Evolutionary conservation across 2,888 invertebrate genomes (phyloP), one percentile per base, ranked within the genome.

Genomic region (Drosophila vallismaia): DNA sequence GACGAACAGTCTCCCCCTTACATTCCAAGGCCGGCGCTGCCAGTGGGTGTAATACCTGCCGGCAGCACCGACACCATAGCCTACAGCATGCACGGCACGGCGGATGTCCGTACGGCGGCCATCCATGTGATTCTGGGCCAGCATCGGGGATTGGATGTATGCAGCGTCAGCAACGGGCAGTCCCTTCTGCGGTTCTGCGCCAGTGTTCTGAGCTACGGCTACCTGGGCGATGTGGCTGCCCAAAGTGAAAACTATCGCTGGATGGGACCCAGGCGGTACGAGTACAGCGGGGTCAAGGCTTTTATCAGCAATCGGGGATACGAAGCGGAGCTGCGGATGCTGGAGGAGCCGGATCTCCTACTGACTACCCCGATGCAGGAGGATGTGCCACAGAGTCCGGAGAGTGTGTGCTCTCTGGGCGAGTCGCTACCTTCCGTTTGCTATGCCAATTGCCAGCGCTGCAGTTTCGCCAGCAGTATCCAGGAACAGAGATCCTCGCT

Each of bases 181-280:
- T 93, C 93, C 40, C 89, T 93, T 45, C 90, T 95, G 48, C 93
- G 94, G 57, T 94, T 96, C 77, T 96, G 95, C 86, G 95, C 95
- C 12, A 95, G 96, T 76, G 94, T 96, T 49, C 92, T 96, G 71
- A 96, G 95, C 68, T 97, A 97, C 89, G 97, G 97, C 1, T 97
- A 95, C 92, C 93, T 97, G 81, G 97, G 97, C 2, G 97, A 97
- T 91, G 94, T 96, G 38, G 93, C 96, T 19, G 93, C 94, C 67
- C 95, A 96, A 82, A 96, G 96, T 88, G 97, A 97, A 84, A 94
- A 94, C 69, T 94, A 95, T 81, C 93, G 97, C 46, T 97, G 96
- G 95, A 95, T 97, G 95, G 97, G 97, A 40, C 96, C 97, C 12
- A 94, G 94, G 74, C 93, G 97, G 74, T 97, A 97, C 89, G 95